Percentiles rank a stretch among this genome's conserved stretches.
Evolutionary conservation across 2,797 vertebrate species (phyloP).

Genomic region (Mus spretus): DNA sequence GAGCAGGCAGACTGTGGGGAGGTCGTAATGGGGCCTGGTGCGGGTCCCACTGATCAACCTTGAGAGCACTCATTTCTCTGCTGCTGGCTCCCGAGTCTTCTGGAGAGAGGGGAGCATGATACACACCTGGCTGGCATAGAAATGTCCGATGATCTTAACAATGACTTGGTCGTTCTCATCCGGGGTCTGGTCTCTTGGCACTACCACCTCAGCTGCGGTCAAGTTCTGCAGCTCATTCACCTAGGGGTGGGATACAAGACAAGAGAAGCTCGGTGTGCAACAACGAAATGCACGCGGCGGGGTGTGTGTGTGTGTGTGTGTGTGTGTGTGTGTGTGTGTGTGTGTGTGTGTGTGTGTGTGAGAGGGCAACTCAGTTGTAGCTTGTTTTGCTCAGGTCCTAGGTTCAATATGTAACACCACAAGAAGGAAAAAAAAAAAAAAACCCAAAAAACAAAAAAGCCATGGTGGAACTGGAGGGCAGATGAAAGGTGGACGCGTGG

Average conservation of each 20-base stretch:
- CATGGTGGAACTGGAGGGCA: rapidly evolving
- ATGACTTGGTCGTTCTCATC: constrained; percentile 98
- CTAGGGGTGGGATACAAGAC: constrained; percentile 80
- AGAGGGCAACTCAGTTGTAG: too few species aligned
- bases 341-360: too few species aligned
- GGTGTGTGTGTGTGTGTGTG: too few species aligned
- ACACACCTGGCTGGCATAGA: constrained; percentile 97
- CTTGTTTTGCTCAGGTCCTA: background rate
- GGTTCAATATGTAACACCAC: background rate
- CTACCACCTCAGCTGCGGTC: constrained; percentile 97
- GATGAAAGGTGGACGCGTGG: background rate
- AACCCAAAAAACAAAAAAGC: background rate
- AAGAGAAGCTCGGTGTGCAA: background rate
- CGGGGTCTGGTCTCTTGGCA: constrained; percentile 96
- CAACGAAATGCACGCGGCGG: rapidly evolving
- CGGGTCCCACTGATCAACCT: background rate
- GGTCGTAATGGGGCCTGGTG: background rate
- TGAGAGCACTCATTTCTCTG: background rate
- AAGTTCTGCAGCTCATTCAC: constrained; percentile 98
- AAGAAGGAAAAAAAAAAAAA: background rate
- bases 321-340: too few species aligned
- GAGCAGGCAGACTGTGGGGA: background rate
- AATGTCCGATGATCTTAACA: constrained; percentile 98
- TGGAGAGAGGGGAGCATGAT: rapidly evolving
- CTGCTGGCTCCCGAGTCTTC: background rate